Evolutionary conservation across 53 echinoderm and acorn worm species (phyloP), one percentile per base, ranked within the genome.

Genomic region (Pentamera pediparva): DNA sequence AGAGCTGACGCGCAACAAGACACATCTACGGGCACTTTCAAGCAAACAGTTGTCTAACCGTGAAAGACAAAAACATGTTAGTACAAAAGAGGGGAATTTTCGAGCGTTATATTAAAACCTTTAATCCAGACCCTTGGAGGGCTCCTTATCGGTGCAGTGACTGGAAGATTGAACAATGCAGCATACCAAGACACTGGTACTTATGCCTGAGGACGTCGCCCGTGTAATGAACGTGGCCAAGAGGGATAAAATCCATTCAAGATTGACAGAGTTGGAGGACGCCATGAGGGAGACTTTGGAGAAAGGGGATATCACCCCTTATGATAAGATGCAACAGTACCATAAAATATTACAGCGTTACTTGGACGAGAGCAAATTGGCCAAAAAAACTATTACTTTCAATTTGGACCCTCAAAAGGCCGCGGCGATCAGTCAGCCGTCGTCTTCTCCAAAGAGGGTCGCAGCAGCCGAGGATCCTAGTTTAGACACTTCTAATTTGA

Each of bases 161-260:
- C 25, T 10, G 39, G 3, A 40, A n/a, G 15, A 65, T 39, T 39
- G 22, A 8, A 65, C n/a, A n/a, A 84, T 86, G 89, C 72, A 89
- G 5, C 65, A 76, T 39, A 39, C 86, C 5, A 85, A 86, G 67
- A 92, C 88, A 77, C 76, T 82, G 83, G 79, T 82, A 18, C 41
- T 92, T 0, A 88, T 92, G 19, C 87, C 87, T 3, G 72, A 81
- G 5, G 81, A 84, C 28, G 58, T 87, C 6, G 59, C 78, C 0
- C 37, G 75, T 3, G 76, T 63, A 31, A 36, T 89, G 8, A 79
- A 91, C 4, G 77, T 83, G 25, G 34, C 43, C 31, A 43, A 27
- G 6, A 18, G 40, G 36, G 62, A 75, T 15, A 74, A 65, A 25
- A 58, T 43, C 5, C 65, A 37, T 7, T 55, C 32, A 0, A 75